A percentile compares a stretch with the other conserved stretches of the same genome.
Evolutionary conservation across 92 coral and sea anemone genomes (phyloP).

Genomic region (Porites cylindrica): DNA sequence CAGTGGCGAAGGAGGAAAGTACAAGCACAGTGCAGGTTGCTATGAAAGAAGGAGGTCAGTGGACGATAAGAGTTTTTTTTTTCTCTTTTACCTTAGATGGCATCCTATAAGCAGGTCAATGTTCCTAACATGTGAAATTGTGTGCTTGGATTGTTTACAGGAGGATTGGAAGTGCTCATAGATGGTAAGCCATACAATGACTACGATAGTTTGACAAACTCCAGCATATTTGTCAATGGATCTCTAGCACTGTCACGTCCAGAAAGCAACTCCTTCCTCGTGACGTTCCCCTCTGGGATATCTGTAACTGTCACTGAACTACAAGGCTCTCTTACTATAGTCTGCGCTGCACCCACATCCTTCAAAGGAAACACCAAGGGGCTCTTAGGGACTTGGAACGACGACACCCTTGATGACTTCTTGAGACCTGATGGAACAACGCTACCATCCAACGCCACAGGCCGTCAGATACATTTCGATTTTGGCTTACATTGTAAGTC

Average conservation of each 20-base stretch:
- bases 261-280: slow-evolving; percentile 39
- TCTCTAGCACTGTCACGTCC: slow-evolving; percentile 62
- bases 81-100: too few relatives aligned
- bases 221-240: slow-evolving; percentile 27
- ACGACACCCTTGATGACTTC: slow-evolving; percentile 42
- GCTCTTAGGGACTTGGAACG: slow-evolving; percentile 65
- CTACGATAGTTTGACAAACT: slow-evolving; percentile 40
- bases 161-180: slow-evolving; percentile 49
- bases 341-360: slow-evolving; percentile 29
- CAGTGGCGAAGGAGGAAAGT: slow-evolving; percentile 57
- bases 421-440: slow-evolving; percentile 62
- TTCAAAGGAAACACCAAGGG: slow-evolving; percentile 57
- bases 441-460: slow-evolving; percentile 40
- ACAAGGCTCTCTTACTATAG: slow-evolving; percentile 47
- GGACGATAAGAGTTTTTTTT: too few relatives aligned
- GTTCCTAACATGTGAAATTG: too few relatives aligned
- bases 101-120: too few relatives aligned
- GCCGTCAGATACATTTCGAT: slow-evolving; percentile 56
- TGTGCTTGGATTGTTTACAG: not conserved
- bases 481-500: slow-evolving; percentile 71
- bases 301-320: slow-evolving; percentile 50
- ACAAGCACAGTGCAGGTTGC: slow-evolving; percentile 55
- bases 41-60: slow-evolving; percentile 52
- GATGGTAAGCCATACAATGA: slow-evolving; percentile 43
- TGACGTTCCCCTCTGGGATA: slow-evolving; percentile 64